Conservation (phyloP, 2,888 invertebrate species). For the Tillus elongatus region DNA sequence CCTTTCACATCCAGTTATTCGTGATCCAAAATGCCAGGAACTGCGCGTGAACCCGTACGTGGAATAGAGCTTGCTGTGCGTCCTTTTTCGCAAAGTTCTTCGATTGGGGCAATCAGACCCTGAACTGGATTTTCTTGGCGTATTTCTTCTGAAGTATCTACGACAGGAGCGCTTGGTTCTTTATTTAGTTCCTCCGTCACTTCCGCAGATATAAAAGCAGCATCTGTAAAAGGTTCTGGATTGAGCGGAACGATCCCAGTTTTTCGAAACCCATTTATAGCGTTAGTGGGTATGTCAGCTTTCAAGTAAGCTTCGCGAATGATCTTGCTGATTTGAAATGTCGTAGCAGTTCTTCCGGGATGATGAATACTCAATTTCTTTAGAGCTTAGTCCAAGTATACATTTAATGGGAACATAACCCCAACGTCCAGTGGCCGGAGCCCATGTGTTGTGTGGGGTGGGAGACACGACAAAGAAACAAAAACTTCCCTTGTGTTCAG, state of each 20-base stretch:
- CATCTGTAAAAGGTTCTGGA: conserved; percentile 10
- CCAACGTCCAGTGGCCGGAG: not conserved
- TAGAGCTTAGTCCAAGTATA: not conserved
- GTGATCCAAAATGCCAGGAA: too few relatives aligned
- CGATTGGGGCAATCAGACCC: too few relatives aligned
- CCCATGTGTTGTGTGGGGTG: not conserved
- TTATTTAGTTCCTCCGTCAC: too few relatives aligned
- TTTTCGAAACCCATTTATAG: not conserved
- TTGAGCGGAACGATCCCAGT: too few relatives aligned
- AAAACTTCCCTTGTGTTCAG: not conserved
- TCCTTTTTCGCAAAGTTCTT: too few relatives aligned
- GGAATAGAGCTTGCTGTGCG: too few relatives aligned
- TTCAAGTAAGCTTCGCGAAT: not conserved
- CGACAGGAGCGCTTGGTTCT: too few relatives aligned
- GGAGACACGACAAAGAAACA: not conserved
- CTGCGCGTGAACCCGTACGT: too few relatives aligned
- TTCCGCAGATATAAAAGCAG: conserved; percentile 9
- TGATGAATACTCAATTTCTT: not conserved
- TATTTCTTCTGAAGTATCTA: too few relatives aligned
- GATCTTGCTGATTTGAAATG: conserved; percentile 1
- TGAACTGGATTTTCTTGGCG: too few relatives aligned
- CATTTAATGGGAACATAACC: not conserved
- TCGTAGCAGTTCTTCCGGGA: not conserved
- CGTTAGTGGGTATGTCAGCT: not conserved
- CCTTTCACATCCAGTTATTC: too few relatives aligned